Conservation (phyloP, 1,140 invertebrate genomes). For the Drosophila orena region DNA sequence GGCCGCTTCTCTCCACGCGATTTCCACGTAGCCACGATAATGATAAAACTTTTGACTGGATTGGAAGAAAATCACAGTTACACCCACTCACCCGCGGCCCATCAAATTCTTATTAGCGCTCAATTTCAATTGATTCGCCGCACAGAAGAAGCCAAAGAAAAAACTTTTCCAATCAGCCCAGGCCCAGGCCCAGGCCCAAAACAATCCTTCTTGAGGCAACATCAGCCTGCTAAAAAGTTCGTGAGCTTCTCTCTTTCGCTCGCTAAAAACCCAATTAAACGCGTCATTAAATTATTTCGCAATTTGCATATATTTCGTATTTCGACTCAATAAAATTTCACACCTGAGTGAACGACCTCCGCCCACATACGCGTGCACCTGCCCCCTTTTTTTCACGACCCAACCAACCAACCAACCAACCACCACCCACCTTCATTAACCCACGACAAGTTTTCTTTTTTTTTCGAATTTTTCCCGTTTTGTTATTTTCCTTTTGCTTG, state of each 20-base stretch:
- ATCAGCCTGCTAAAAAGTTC: constrained; percentile 18
- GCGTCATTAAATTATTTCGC: constrained; percentile 83
- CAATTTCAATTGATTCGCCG: constrained; percentile 79
- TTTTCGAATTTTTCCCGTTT: constrained; percentile 10
- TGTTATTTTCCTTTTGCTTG: constrained; percentile 42
- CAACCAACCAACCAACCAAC: not conserved
- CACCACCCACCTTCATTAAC: constrained; percentile 22
- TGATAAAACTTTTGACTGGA: constrained; percentile 69
- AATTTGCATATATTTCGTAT: constrained; percentile 84
- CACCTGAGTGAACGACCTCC: constrained; percentile 64
- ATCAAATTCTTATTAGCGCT: constrained; percentile 83
- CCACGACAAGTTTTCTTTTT: constrained; percentile 46
- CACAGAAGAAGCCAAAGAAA: constrained; percentile 39
- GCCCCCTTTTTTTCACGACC: not conserved
- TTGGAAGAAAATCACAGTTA: constrained; percentile 36
- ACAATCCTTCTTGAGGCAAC: constrained; percentile 67
- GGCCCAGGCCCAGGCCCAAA: constrained; percentile 6
- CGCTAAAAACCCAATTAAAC: constrained; percentile 83
- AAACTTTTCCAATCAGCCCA: constrained; percentile 77
- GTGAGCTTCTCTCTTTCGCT: constrained; percentile 20
- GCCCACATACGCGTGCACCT: constrained; percentile 33
- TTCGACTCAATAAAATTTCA: constrained; percentile 82
- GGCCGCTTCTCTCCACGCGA: constrained; percentile 10
- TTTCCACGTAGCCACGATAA: constrained; percentile 61
- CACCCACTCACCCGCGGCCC: constrained; percentile 51